phyloP scores from a whole-genome alignment of 1,140 invertebrate species.

The Drosophila simulans region DNA sequence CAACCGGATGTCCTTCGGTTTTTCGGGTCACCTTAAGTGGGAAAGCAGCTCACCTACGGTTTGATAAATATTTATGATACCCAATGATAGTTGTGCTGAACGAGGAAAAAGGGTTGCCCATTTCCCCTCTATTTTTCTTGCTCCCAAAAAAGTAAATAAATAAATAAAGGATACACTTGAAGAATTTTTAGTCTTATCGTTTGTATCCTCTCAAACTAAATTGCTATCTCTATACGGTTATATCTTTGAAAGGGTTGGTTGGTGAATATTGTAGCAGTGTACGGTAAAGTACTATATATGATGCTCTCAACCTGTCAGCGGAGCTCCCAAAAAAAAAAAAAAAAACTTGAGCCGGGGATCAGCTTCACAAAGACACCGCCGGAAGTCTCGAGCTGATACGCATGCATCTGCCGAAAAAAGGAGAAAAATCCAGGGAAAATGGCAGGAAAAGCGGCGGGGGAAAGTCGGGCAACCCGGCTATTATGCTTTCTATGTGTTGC shows the following conservation, averaged over 20 bases:
- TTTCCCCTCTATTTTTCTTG: constrained; percentile 50
- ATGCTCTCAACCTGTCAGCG: constrained; percentile 52
- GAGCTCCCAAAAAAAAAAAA: constrained; percentile 2
- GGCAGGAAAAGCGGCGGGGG: constrained; percentile 10
- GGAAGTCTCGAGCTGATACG: constrained; percentile 71
- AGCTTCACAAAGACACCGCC: constrained; percentile 68
- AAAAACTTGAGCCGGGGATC: constrained; percentile 39
- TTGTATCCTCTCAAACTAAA: too few relatives aligned
- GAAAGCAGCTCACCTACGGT: constrained; percentile 43
- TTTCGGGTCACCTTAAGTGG: constrained; percentile 62
- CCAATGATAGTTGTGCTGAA: constrained; percentile 42
- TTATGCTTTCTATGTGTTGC: constrained; percentile 73
- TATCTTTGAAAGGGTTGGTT: not conserved
- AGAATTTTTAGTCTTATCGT: not conserved
- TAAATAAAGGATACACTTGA: constrained; percentile 57
- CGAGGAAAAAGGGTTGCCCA: constrained; percentile 53
- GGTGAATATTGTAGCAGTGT: not conserved
- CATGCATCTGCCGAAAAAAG: constrained; percentile 39
- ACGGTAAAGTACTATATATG: constrained; percentile 23
- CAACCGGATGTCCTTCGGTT: constrained; percentile 10
- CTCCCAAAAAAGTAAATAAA: constrained; percentile 20
- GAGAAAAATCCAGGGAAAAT: constrained; percentile 7
- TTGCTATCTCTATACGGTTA: too few relatives aligned
- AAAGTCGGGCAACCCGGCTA: constrained; percentile 21
- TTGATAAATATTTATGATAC: constrained; percentile 80